Percentiles rank a stretch among this genome's conserved stretches.
These are phyloP conservation scores for Scaptomyza parva DNA, from an alignment of 2,888 invertebrate species.

Conservation along the genomic window DNA sequence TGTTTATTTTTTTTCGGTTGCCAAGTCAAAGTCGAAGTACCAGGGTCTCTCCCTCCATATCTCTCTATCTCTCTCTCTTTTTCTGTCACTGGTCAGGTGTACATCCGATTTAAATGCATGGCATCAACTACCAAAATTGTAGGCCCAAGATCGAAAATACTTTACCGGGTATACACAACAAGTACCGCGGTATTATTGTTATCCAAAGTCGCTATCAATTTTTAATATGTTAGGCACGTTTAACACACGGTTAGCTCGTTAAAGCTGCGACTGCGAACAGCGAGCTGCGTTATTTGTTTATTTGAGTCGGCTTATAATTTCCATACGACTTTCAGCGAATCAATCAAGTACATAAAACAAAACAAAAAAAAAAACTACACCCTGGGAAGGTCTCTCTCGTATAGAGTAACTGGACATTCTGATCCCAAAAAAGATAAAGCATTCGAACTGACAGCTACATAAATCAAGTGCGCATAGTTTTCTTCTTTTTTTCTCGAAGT, in stretches of 20 bases:
- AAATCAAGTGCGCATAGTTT: constrained; percentile 61
- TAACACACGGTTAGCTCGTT: constrained; percentile 62
- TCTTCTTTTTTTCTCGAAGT: background rate
- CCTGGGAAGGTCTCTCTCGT: constrained; percentile 58
- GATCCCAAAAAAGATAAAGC: constrained; percentile 67
- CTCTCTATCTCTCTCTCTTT: constrained; percentile 4
- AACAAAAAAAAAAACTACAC: background rate
- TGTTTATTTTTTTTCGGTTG: constrained; percentile 3
- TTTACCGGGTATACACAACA: constrained; percentile 12
- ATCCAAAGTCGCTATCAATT: constrained; percentile 31
- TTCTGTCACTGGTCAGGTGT: constrained; percentile 59
- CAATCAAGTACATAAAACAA: constrained; percentile 46
- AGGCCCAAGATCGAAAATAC: constrained; percentile 45
- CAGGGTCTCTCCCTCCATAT: constrained; percentile 30
- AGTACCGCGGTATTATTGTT: constrained; percentile 37
- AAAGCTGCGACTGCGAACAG: constrained; percentile 61
- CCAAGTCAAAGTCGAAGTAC: constrained; percentile 22
- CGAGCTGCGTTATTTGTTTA: constrained; percentile 58
- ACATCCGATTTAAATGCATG: constrained; percentile 72
- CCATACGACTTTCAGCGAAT: constrained; percentile 70
- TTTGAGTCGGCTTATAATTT: constrained; percentile 54
- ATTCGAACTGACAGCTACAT: constrained; percentile 60
- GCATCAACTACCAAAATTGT: constrained; percentile 71
- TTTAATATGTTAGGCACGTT: constrained; percentile 61
- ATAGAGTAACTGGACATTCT: constrained; percentile 58